A percentile compares a stretch with the other conserved stretches of the same genome.
Conservation (phyloP, 2,113 vertebrate genomes). For the Microtus oregoni region DNA sequence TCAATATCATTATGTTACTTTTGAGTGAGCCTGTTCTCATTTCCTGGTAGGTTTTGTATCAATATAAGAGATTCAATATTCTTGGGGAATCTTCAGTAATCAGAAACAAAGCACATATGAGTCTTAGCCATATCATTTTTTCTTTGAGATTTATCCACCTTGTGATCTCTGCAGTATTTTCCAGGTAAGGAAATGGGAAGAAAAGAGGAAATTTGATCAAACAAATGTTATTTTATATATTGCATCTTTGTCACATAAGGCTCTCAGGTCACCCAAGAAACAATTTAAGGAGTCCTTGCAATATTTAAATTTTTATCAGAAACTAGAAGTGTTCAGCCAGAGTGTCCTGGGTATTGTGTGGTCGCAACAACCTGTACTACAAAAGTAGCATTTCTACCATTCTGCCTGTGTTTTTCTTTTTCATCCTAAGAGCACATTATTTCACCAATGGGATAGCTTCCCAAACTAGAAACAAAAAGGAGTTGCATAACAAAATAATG, state of each 20-base stretch:
- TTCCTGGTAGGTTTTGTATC: constrained; percentile 39
- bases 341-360: not conserved
- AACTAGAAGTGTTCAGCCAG: not conserved
- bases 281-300: constrained; percentile 25
- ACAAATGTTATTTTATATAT: not conserved
- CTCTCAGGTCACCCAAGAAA: not conserved
- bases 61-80: not conserved
- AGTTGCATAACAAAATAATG: not conserved
- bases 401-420: not conserved
- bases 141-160: constrained; percentile 47
- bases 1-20: not conserved
- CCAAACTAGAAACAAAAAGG: constrained; percentile 22
- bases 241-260: not conserved
- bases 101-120: constrained; percentile 22
- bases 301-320: constrained; percentile 1
- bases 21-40: not conserved
- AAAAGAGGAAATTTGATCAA: constrained; percentile 45
- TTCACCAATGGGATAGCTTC: not conserved
- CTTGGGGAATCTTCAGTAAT: constrained; percentile 22
- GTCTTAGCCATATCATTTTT: not conserved
- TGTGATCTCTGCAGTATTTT: not conserved
- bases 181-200: constrained; percentile 32
- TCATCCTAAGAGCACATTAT: not conserved
- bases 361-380: not conserved
- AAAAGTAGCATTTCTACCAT: not conserved